Evolutionary conservation across 1,140 invertebrate species (phyloP).

Genomic region (Helicoverpa zea): DNA sequence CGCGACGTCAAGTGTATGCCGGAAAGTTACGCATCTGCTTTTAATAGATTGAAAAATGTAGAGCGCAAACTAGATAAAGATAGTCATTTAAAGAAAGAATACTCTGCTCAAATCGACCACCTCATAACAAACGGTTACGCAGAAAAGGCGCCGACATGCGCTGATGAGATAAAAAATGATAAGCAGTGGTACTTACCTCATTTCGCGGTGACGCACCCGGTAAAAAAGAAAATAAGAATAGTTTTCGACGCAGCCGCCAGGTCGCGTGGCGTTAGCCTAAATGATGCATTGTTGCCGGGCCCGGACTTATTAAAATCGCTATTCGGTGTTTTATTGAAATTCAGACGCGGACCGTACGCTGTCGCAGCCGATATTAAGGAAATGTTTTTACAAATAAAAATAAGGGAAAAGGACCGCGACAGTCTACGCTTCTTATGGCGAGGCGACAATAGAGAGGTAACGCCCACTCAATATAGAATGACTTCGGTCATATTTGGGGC

Average conservation of each 20-base stretch:
- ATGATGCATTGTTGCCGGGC: slow-evolving; percentile 35
- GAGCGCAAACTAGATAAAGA: slow-evolving; percentile 49
- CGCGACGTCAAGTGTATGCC: not conserved
- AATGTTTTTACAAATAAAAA: slow-evolving; percentile 55
- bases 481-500: slow-evolving; percentile 66
- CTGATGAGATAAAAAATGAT: not conserved
- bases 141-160: not conserved
- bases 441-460: not conserved
- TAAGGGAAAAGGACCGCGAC: slow-evolving; percentile 40
- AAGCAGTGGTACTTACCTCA: slow-evolving; percentile 46
- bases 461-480: slow-evolving; percentile 61
- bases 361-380: slow-evolving; percentile 54
- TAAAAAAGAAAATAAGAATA: slow-evolving; percentile 32
- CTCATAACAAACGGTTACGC: slow-evolving; percentile 40
- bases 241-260: slow-evolving; percentile 49
- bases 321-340: slow-evolving; percentile 35
- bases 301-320: slow-evolving; percentile 49
- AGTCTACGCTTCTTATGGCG: slow-evolving; percentile 51
- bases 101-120: slow-evolving; percentile 19
- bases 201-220: slow-evolving; percentile 36
- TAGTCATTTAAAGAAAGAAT: slow-evolving; percentile 11
- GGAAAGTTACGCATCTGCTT: slow-evolving; percentile 16
- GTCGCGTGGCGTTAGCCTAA: slow-evolving; percentile 16
- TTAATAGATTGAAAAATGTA: slow-evolving; percentile 16
- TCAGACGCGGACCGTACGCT: slow-evolving; percentile 52